A percentile compares a stretch with the other conserved stretches of the same genome.
Evolutionary conservation across 2,888 invertebrate genomes (phyloP).

Genomic region (Temnothorax ravouxi): DNA sequence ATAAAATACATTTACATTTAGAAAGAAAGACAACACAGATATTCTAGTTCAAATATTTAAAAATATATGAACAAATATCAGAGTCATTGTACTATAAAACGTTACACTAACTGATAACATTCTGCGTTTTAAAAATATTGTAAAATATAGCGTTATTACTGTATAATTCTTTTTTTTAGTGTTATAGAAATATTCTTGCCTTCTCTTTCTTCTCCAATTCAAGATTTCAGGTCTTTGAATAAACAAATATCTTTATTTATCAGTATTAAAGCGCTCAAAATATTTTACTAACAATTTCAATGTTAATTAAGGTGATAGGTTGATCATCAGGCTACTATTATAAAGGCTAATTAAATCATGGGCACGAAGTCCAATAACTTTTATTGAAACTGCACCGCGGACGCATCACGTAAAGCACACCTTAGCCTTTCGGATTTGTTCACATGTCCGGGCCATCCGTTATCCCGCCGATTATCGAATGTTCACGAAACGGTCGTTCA

Average conservation of each 20-base stretch:
- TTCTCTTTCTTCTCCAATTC: background rate
- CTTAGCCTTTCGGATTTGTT: background rate
- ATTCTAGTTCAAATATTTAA: background rate
- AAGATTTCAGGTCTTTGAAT: background rate
- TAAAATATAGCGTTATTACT: background rate
- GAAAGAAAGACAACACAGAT: background rate
- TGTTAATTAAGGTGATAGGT: background rate
- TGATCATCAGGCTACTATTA: background rate
- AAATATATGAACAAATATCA: background rate
- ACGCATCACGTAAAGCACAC: conserved; percentile 1
- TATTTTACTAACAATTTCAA: background rate
- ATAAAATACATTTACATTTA: background rate
- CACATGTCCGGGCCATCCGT: background rate
- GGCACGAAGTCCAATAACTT: conserved; percentile 19
- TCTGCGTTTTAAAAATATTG: background rate
- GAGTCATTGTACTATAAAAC: background rate
- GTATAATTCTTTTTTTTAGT: background rate
- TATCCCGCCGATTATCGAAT: conserved; percentile 6
- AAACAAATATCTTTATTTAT: background rate
- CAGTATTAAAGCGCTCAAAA: background rate
- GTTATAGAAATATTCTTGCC: background rate
- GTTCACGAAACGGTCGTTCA: background rate
- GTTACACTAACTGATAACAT: background rate
- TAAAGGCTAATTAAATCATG: conserved; percentile 15
- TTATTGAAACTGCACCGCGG: background rate